phyloP scores from a whole-genome alignment of 2,797 vertebrate species.

The Brachyalestes nurse region DNA sequence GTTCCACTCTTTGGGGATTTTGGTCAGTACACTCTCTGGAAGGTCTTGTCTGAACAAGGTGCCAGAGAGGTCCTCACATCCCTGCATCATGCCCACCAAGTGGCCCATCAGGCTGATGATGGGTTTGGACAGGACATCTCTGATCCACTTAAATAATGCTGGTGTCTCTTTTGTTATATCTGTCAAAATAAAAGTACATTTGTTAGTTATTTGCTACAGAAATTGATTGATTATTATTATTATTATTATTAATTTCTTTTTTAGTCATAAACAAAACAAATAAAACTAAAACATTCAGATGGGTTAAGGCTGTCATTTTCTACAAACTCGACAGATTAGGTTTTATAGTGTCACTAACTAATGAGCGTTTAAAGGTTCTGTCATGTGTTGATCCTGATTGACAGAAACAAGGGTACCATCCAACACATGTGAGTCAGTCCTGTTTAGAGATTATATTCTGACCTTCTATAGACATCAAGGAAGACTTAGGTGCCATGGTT shows the following conservation, averaged over 20 bases:
- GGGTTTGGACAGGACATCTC: conserved; percentile 77
- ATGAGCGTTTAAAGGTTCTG: background rate
- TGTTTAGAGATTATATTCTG: conserved; percentile 11
- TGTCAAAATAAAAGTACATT: conserved; percentile 47
- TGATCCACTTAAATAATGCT: conserved; percentile 81
- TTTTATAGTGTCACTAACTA: conserved; percentile 2
- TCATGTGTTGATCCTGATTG: background rate
- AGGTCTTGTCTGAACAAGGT: conserved; percentile 70
- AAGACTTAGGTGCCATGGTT: conserved; percentile 26
- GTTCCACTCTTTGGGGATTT: conserved; percentile 91
- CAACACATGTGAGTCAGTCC: background rate
- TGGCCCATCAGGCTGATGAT: conserved; percentile 79
- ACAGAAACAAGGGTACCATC: background rate
- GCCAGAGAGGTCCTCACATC: conserved; percentile 70
- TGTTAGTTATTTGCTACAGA: background rate
- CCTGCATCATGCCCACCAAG: conserved; percentile 83
- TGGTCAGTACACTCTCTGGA: conserved; percentile 82
- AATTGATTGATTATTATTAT: too few species aligned
- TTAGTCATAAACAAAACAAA: background rate
- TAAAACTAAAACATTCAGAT: background rate
- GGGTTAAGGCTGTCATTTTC: conserved; percentile 6
- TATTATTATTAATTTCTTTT: background rate
- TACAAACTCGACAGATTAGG: background rate
- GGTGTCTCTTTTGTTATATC: conserved; percentile 68
- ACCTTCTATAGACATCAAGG: conserved; percentile 10